These are phyloP conservation scores for Azemiops feae DNA, from an alignment of 2,113 vertebrate species.

Conservation along the genomic window DNA sequence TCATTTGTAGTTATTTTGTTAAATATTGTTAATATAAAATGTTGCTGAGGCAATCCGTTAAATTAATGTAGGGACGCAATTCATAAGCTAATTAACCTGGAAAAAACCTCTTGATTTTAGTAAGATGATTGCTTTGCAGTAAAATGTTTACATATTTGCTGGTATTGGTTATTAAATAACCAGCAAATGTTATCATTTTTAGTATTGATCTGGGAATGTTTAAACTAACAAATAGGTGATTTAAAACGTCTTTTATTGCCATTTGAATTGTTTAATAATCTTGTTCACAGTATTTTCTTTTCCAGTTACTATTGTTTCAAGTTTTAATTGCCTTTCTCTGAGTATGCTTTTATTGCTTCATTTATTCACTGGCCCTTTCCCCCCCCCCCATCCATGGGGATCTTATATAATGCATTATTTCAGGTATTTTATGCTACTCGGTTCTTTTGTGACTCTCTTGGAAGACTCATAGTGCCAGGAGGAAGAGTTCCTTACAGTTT, in stretches of 20 bases:
- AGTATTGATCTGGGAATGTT: background rate
- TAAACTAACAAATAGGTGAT: background rate
- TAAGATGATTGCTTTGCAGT: background rate
- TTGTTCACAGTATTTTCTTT: background rate
- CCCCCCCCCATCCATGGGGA: background rate
- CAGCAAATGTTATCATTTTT: slow-evolving; percentile 6
- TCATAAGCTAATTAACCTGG: background rate
- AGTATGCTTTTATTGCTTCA: background rate
- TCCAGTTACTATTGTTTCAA: background rate
- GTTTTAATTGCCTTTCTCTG: background rate
- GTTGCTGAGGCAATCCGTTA: background rate
- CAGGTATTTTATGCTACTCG: background rate
- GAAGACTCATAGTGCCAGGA: background rate
- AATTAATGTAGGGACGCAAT: background rate
- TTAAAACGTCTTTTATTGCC: background rate
- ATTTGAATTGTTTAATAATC: background rate
- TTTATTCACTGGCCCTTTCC: background rate
- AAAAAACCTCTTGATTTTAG: background rate
- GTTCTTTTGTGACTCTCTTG: background rate
- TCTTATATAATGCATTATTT: background rate
- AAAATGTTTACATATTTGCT: slow-evolving; percentile 1
- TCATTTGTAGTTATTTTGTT: background rate
- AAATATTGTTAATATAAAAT: background rate
- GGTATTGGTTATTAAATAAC: background rate
- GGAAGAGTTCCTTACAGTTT: background rate